A percentile compares a stretch with the other conserved stretches of the same genome.
Conservation (phyloP, 1,140 invertebrate species). For the Caenorhabditis latens region DNA sequence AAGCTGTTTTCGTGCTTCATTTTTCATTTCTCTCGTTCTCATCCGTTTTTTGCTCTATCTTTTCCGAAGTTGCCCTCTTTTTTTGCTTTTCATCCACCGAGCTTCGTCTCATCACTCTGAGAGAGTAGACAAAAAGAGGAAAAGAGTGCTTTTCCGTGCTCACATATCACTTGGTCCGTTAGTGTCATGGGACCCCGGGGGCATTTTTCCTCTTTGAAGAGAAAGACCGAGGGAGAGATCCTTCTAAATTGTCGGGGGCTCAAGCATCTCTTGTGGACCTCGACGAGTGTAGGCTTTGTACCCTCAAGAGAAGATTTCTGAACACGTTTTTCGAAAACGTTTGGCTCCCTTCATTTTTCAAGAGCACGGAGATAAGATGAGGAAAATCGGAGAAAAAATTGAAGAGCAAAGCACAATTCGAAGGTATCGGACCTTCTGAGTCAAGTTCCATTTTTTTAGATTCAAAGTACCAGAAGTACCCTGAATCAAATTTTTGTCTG, state of each 20-base stretch:
- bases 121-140: background rate
- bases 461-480: too few relatives aligned
- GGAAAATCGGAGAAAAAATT: background rate
- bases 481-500: too few relatives aligned
- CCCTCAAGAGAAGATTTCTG: slow-evolving; percentile 37
- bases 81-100: background rate
- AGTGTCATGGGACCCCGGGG: slow-evolving; percentile 50
- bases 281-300: slow-evolving; percentile 4
- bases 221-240: background rate
- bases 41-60: background rate
- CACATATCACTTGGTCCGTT: slow-evolving; percentile 54
- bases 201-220: slow-evolving; percentile 8
- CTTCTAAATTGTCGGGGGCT: slow-evolving; percentile 15
- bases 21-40: background rate
- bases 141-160: slow-evolving; percentile 41
- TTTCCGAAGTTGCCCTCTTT: background rate
- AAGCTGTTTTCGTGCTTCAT: slow-evolving; percentile 21
- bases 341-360: background rate
- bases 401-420: slow-evolving; percentile 4
- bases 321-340: slow-evolving; percentile 27
- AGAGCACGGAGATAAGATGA: background rate
- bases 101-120: slow-evolving; percentile 28
- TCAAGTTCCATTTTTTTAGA: too few relatives aligned
- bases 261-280: slow-evolving; percentile 47
- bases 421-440: too few relatives aligned